A percentile compares a stretch with the other conserved stretches of the same genome.
Conservation (phyloP, 2,113 vertebrate species). For the Heteronetta atricapilla region DNA sequence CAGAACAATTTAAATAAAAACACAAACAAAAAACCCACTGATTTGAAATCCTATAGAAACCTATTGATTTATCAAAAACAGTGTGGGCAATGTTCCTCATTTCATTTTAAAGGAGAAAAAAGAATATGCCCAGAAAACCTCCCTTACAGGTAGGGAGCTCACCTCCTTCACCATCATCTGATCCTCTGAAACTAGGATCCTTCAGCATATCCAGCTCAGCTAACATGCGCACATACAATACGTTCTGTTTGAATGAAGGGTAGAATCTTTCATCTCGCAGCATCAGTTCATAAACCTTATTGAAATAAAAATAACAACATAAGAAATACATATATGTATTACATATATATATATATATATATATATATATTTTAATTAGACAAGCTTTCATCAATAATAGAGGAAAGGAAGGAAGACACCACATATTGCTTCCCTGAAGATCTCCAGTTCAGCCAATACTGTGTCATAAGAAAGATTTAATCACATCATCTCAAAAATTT, state of each 20-base stretch:
- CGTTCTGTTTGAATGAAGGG: constrained; percentile 93
- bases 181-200: constrained; percentile 96
- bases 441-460: not conserved
- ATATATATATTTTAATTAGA: not conserved
- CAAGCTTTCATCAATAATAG: not conserved
- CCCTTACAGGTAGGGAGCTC: not conserved
- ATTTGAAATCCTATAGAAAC: not conserved
- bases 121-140: not conserved
- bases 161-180: constrained; percentile 95
- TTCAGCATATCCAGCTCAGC: constrained; percentile 98
- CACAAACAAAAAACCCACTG: not conserved
- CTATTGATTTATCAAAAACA: not conserved
- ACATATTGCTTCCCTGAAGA: not conserved
- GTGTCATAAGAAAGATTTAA: not conserved
- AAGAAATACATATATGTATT: not conserved
- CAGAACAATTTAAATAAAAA: not conserved
- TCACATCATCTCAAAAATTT: not conserved
- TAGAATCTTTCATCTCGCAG: constrained; percentile 94
- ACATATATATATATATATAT: too few species aligned
- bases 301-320: constrained; percentile 33
- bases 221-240: constrained; percentile 95
- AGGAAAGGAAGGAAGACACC: not conserved
- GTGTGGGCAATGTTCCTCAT: not conserved
- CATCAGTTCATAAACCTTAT: constrained; percentile 97
- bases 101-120: not conserved